phyloP scores from a whole-genome alignment of 2,888 invertebrate genomes.

The Orthosia incerta region DNA sequence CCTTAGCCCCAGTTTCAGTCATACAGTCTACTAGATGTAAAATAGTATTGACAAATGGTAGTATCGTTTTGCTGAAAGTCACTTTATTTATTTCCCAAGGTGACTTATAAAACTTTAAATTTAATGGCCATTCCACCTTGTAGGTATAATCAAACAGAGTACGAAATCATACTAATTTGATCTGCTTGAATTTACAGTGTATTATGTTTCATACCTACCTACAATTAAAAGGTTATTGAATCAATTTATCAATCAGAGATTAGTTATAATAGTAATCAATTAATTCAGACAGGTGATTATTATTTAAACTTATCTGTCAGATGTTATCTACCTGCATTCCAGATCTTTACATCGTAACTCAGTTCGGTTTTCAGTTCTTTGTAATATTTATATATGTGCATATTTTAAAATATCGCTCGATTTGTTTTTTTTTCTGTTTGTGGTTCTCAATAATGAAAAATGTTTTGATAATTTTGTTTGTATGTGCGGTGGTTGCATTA shows the following conservation, averaged over 20 bases:
- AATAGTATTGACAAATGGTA: too few relatives aligned
- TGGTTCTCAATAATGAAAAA: constrained; percentile 7
- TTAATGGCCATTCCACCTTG: too few relatives aligned
- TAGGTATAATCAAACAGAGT: too few relatives aligned
- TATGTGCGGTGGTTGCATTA: constrained; percentile 7
- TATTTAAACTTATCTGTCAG: not conserved
- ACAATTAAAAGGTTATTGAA: not conserved
- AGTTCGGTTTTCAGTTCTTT: not conserved
- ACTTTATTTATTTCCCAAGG: too few relatives aligned
- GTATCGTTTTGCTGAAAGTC: too few relatives aligned
- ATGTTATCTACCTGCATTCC: constrained; percentile 14
- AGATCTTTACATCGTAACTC: not conserved
- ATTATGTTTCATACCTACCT: not conserved
- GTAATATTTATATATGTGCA: not conserved
- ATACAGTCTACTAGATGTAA: too few relatives aligned
- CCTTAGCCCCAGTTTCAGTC: too few relatives aligned
- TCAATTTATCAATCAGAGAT: constrained; percentile 15
- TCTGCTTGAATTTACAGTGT: constrained; percentile 9
- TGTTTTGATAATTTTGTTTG: constrained; percentile 21
- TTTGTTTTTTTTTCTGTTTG: not conserved
- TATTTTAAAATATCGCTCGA: not conserved
- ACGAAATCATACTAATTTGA: not conserved
- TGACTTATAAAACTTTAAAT: too few relatives aligned
- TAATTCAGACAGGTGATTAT: not conserved
- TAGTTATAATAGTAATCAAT: constrained; percentile 14